A percentile compares a stretch with the other conserved stretches of the same genome.
Evolutionary conservation across 2,888 invertebrate species (phyloP).

Genomic region (Ecdyonurus torrentis): DNA sequence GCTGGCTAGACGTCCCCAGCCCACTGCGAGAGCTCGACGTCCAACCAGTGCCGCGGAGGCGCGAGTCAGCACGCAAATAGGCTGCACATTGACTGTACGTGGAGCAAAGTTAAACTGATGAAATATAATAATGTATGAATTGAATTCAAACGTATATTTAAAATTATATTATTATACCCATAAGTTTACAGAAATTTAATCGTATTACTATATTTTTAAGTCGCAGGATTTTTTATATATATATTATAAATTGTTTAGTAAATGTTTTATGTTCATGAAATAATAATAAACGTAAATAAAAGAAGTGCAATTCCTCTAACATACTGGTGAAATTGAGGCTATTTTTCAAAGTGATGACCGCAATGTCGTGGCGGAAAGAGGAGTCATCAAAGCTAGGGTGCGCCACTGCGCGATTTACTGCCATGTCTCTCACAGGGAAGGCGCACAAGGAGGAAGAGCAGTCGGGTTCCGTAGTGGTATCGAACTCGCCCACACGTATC

Average conservation of each 20-base stretch:
- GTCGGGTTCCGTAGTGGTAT: conserved; percentile 52
- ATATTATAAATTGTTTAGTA: not conserved
- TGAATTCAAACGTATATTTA: too few relatives aligned
- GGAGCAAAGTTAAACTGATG: too few relatives aligned
- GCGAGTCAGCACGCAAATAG: conserved; percentile 43
- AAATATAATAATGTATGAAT: conserved; percentile 11
- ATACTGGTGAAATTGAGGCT: conserved; percentile 50
- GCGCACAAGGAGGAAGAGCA: conserved; percentile 58
- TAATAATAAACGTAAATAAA: too few relatives aligned
- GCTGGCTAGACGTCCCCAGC: conserved; percentile 56
- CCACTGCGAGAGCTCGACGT: conserved; percentile 42
- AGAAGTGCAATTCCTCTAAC: too few relatives aligned
- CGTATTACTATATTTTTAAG: not conserved
- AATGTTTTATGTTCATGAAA: not conserved
- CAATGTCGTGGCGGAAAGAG: conserved; percentile 46
- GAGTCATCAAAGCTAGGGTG: conserved; percentile 50
- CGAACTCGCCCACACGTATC: conserved; percentile 58
- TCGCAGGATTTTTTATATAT: too few relatives aligned
- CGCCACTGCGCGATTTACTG: conserved; percentile 56
- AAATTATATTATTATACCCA: not conserved
- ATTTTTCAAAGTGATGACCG: conserved; percentile 49
- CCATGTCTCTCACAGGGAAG: conserved; percentile 47
- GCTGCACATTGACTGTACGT: conserved; percentile 58
- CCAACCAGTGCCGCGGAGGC: conserved; percentile 25
- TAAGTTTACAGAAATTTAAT: not conserved